Conservation (phyloP, 2,113 vertebrate species). For the Tragelaphus imberbis region DNA sequence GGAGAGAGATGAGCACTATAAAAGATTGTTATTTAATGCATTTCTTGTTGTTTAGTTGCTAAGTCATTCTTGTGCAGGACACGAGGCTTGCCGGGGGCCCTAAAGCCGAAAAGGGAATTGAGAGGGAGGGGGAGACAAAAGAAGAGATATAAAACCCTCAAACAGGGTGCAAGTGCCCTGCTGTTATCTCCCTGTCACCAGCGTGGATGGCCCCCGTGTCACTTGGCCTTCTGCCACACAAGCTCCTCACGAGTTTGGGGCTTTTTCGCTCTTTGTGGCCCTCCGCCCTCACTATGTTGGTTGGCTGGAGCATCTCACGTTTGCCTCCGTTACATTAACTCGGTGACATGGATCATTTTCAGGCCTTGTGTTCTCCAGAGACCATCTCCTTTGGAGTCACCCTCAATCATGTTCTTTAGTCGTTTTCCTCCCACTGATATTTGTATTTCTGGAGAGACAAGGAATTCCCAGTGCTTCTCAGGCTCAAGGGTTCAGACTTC, state of each 20-base stretch:
- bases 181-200: background rate
- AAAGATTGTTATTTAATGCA: background rate
- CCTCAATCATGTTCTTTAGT: background rate
- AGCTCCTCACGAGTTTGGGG: background rate
- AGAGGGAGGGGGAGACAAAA: background rate
- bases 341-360: background rate
- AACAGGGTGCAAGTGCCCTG: background rate
- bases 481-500: background rate
- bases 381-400: background rate
- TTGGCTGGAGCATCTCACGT: background rate
- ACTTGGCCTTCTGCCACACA: background rate
- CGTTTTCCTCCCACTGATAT: background rate
- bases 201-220: background rate
- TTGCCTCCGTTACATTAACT: background rate
- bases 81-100: background rate
- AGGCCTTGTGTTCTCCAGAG: background rate
- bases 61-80: background rate
- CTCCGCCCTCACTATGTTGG: background rate
- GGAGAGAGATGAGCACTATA: background rate
- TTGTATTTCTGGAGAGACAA: background rate
- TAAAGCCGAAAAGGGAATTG: background rate
- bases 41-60: background rate
- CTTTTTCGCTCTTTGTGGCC: background rate
- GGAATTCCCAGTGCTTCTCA: background rate
- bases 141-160: background rate